Percentiles rank a stretch among this genome's conserved stretches.
These are phyloP conservation scores for Drosophila nebulosa DNA, from an alignment of 1,140 invertebrate genomes.

Conservation along the genomic window DNA sequence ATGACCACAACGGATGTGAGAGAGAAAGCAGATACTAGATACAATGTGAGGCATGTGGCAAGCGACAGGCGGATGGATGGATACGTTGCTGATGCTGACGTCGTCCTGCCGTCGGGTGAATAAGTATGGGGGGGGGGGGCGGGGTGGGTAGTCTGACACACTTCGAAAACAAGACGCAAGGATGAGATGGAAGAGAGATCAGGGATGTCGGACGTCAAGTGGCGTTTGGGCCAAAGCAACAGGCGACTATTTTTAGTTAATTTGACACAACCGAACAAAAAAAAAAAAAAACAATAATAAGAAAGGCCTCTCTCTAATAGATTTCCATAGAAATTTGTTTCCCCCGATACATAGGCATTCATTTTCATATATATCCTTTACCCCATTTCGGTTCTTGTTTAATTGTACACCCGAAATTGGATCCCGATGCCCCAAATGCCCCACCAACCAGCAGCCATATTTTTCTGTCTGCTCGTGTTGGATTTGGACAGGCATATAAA, in stretches of 20 bases:
- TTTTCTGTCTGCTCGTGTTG: conserved; percentile 17
- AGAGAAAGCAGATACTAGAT: conserved; percentile 22
- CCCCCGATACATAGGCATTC: conserved; percentile 15
- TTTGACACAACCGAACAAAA: conserved; percentile 7
- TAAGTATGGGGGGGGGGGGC: background rate
- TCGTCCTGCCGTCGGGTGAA: conserved; percentile 26
- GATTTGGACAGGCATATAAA: conserved; percentile 34
- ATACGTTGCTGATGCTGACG: conserved; percentile 33
- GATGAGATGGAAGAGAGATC: background rate
- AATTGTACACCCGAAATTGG: conserved; percentile 52
- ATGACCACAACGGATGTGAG: background rate
- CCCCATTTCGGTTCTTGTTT: conserved; percentile 28
- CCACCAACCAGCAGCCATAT: conserved; percentile 19
- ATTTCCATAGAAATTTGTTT: conserved; percentile 36
- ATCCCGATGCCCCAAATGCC: conserved; percentile 5
- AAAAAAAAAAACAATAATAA: no score
- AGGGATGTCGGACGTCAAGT: conserved; percentile 30
- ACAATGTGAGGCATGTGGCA: conserved; percentile 11
- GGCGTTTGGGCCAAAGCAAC: background rate
- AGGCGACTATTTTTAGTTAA: conserved; percentile 63
- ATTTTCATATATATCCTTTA: conserved; percentile 1
- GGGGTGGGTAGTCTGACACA: background rate
- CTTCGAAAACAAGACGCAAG: background rate
- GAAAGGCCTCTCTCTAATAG: conserved; percentile 6
- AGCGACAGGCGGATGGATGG: background rate